Conservation (phyloP, 2,888 invertebrate genomes). For the Metallyticus violacea region DNA sequence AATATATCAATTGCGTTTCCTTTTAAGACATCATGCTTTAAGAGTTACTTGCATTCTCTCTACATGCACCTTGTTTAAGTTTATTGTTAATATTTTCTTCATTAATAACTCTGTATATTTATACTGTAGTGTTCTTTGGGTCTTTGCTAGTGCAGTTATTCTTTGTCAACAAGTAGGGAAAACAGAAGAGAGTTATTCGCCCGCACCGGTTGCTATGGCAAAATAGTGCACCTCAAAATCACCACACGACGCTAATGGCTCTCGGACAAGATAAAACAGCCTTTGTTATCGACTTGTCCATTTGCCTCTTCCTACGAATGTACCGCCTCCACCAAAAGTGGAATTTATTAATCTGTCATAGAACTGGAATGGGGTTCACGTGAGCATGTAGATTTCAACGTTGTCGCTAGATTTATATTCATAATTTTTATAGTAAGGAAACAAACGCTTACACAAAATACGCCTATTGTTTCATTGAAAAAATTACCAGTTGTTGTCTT, state of each 20-base stretch:
- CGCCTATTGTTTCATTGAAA: too few relatives aligned
- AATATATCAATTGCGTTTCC: too few relatives aligned
- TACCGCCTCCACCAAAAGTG: neutral
- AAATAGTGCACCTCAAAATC: neutral
- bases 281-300: neutral
- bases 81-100: too few relatives aligned
- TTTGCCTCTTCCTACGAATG: neutral
- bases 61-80: too few relatives aligned
- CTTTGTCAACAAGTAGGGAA: too few relatives aligned
- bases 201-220: neutral
- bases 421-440: neutral
- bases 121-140: too few relatives aligned
- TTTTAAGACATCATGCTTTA: too few relatives aligned
- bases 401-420: neutral
- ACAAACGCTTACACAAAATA: neutral
- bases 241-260: neutral
- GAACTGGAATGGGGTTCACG: neutral
- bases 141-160: too few relatives aligned
- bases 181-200: too few relatives aligned
- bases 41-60: too few relatives aligned
- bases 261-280: neutral
- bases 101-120: too few relatives aligned
- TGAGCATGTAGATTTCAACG: neutral
- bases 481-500: too few relatives aligned
- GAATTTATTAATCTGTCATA: neutral